Evolutionary conservation across 2,113 vertebrate genomes (phyloP).

Genomic region (Monarcha castaneiventris): DNA sequence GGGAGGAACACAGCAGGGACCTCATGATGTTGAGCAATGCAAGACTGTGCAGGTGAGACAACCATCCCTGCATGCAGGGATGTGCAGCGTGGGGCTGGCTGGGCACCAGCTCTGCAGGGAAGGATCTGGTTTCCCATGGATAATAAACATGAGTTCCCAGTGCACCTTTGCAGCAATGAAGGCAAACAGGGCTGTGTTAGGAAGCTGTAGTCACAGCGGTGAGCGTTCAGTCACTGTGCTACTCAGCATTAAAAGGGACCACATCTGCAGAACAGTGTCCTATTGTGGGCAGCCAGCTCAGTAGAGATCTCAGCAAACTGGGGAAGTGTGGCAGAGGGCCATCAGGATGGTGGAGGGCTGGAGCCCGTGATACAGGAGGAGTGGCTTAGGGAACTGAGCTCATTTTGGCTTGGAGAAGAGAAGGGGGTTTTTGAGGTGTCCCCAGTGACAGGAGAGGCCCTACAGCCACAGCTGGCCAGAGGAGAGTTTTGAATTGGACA

Average conservation of each 20-base stretch:
- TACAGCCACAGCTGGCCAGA: neutral
- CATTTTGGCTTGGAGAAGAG: neutral
- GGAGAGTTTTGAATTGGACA: neutral
- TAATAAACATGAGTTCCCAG: neutral
- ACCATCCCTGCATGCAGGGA: accelerated
- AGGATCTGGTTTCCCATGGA: neutral
- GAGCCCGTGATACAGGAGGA: neutral
- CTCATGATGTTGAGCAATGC: accelerated
- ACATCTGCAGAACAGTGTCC: neutral
- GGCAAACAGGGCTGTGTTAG: neutral
- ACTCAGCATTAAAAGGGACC: neutral
- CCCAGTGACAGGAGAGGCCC: neutral
- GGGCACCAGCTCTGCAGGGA: neutral
- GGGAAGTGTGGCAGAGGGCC: neutral
- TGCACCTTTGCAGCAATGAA: neutral
- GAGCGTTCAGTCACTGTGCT: neutral
- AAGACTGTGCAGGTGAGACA: neutral
- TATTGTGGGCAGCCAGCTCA: neutral
- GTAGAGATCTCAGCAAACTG: neutral
- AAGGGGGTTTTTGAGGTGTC: neutral
- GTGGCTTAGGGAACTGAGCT: neutral
- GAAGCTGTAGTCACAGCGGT: neutral
- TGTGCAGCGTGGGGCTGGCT: neutral
- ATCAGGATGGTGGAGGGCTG: neutral
- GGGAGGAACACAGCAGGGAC: neutral